Evolutionary conservation across 2,797 vertebrate genomes (phyloP), one percentile per base, ranked within the genome.

Genomic region (Halcyon smyrnensis): DNA sequence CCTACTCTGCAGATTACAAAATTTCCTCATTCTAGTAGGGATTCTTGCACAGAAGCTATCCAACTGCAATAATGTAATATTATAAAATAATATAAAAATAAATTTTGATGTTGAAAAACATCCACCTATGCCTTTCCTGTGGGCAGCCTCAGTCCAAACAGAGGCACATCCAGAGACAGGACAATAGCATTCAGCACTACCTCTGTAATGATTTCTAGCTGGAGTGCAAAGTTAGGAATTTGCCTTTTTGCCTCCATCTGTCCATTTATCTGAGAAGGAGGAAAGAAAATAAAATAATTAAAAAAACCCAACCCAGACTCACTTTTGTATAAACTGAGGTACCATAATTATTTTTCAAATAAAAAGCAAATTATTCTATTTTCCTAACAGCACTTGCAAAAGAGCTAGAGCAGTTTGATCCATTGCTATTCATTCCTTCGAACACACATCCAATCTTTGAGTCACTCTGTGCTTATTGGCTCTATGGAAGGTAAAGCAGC

Each of bases 401-500:
- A 59, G 46, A 87, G 34, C 70, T 39, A 10, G 36, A 78, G 76
- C 41, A 45, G 64, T 43, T 79, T 84, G 87, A 91, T 39, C 68
- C 51, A 27, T 1, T 70, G 80, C 87, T 84, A 91, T 95, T 94
- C 85, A 91, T 85, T 74, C 87, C 67, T 93, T 78, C 25, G 1
- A 93, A 76, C 69, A 53, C 36, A 50, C 69, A 87, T 36, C 87
- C 75, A 91, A 56, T 18, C 76, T 57, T 74, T 74, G 62, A 82
- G 74, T 34, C 48, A 16, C 71, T 76, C 89, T 27, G 43, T 75
- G 77, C 91, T 93, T 80, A 75, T 30, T 93, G 84, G 89, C 71
- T 76, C 14, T 8, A n/a, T 2, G 69, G 80, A 96, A 94, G 92
- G 96, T 80, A 94, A 60, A 89, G 80, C 85, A 81, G 88, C 5